phyloP scores from a whole-genome alignment of 2,888 invertebrate genomes.

The Anodontia alba region DNA sequence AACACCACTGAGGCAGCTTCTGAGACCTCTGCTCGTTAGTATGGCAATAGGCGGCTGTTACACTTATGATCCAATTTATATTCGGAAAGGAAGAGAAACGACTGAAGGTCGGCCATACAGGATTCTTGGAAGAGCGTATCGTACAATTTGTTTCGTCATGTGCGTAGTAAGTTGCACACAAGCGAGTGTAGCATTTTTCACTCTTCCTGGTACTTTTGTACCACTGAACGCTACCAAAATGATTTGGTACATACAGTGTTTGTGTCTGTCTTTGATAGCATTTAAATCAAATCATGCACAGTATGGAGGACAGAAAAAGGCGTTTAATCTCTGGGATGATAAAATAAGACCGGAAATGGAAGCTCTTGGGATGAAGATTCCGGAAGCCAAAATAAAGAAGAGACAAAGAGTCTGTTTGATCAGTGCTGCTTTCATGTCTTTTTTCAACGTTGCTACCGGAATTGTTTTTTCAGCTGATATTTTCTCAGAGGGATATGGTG shows the following conservation, averaged over 20 bases:
- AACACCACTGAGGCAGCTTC: background rate
- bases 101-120: background rate
- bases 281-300: background rate
- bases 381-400: background rate
- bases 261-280: background rate
- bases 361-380: background rate
- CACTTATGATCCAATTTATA: background rate
- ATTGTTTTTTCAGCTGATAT: background rate
- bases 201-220: background rate
- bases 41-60: background rate
- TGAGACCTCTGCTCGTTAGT: background rate
- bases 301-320: background rate
- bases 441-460: background rate
- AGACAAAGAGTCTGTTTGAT: background rate
- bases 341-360: background rate
- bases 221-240: background rate
- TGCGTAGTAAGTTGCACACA: background rate
- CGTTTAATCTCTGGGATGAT: background rate
- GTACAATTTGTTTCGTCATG: background rate
- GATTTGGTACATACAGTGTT: background rate
- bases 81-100: background rate
- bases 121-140: background rate
- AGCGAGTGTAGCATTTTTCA: background rate
- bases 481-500: background rate
- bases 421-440: background rate